Conservation (phyloP, 2,888 invertebrate genomes). For the Lepidonotus clava region DNA sequence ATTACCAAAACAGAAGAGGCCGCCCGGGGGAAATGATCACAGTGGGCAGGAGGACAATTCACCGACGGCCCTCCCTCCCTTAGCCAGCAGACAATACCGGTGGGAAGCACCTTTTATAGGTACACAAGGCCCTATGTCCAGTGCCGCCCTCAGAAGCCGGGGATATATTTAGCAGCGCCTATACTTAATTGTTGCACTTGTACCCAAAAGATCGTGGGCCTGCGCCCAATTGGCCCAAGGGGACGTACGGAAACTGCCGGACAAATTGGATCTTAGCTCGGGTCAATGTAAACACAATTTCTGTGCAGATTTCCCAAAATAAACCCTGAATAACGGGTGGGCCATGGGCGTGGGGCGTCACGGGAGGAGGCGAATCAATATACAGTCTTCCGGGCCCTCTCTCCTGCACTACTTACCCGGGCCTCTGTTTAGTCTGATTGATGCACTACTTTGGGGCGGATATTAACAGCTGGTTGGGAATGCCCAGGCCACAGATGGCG, state of each 20-base stretch:
- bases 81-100: too few species aligned
- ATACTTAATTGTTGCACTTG: constrained; percentile 9
- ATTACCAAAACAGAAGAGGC: too few species aligned
- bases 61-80: too few species aligned
- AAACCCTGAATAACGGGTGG: constrained; percentile 1
- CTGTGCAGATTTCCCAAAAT: constrained; percentile 16
- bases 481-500: too few species aligned
- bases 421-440: background rate
- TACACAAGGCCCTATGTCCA: too few species aligned
- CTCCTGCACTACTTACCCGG: background rate
- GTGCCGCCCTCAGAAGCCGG: too few species aligned
- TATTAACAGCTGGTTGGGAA: background rate
- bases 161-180: background rate
- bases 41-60: too few species aligned
- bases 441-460: background rate
- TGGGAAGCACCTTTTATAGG: too few species aligned
- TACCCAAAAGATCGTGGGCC: constrained; percentile 2
- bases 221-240: background rate
- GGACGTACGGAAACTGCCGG: too few species aligned
- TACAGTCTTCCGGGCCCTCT: background rate
- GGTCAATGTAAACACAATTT: constrained; percentile 31
- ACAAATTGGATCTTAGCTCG: background rate
- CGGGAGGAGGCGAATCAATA: background rate
- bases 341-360: background rate
- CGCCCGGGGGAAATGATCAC: too few species aligned